A percentile compares a stretch with the other conserved stretches of the same genome.
phyloP scores from a whole-genome alignment of 2,888 invertebrate species.

The Ectemnius continuus region DNA sequence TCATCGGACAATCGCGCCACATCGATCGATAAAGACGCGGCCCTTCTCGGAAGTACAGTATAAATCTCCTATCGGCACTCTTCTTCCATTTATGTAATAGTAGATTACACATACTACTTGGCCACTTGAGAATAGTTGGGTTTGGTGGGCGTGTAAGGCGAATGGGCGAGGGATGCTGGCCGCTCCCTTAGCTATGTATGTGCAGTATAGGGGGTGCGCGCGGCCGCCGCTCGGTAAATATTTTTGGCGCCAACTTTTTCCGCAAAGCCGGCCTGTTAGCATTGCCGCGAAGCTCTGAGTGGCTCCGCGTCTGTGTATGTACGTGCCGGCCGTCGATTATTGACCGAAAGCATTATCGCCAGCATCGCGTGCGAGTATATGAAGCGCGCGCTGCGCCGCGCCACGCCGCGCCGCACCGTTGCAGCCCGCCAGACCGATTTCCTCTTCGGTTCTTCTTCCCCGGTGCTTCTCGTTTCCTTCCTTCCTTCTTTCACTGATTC shows the following conservation, averaged over 20 bases:
- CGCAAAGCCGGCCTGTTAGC: constrained; percentile 57
- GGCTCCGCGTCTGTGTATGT: constrained; percentile 22
- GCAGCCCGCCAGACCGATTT: not conserved
- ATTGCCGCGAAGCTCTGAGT: constrained; percentile 48
- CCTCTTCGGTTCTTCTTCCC: not conserved
- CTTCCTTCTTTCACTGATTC: too few relatives aligned
- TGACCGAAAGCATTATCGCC: constrained; percentile 72
- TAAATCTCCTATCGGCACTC: constrained; percentile 6
- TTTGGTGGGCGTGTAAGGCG: too few relatives aligned
- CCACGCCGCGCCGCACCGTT: constrained; percentile 12
- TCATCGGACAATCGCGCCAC: not conserved
- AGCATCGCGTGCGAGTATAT: constrained; percentile 29
- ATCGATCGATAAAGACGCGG: constrained; percentile 4
- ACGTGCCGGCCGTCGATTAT: constrained; percentile 63
- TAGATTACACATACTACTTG: too few relatives aligned
- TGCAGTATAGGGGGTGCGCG: too few relatives aligned
- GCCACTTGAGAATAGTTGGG: not conserved
- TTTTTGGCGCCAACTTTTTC: constrained; percentile 73
- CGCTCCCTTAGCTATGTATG: constrained; percentile 32
- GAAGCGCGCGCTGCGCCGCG: constrained; percentile 20
- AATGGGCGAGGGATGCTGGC: not conserved
- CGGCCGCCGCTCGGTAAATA: constrained; percentile 68
- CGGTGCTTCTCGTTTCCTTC: too few relatives aligned
- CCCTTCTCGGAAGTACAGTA: constrained; percentile 1
- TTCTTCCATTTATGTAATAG: not conserved